phyloP scores from a whole-genome alignment of 2,113 vertebrate genomes.

The Urocynchramus pylzowi region DNA sequence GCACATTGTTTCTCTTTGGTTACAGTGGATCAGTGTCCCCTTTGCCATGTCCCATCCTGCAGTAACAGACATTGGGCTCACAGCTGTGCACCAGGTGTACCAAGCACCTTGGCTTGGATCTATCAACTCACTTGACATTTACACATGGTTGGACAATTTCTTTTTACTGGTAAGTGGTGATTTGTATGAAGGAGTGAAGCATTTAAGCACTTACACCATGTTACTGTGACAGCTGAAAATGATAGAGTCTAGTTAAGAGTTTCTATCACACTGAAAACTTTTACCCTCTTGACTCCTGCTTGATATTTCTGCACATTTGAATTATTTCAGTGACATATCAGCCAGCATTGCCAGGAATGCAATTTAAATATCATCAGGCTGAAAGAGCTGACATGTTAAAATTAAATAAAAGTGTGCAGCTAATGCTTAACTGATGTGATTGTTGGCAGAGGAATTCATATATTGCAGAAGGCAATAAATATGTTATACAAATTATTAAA shows the following conservation, averaged over 20 bases:
- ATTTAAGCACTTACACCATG: neutral
- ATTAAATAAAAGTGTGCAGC: neutral
- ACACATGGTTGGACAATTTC: conserved; percentile 92
- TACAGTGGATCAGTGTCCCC: conserved; percentile 94
- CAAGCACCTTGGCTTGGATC: conserved; percentile 90
- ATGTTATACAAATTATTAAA: neutral
- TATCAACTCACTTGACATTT: conserved; percentile 79
- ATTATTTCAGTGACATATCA: neutral
- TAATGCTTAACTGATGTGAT: conserved; percentile 18
- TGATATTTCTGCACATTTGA: neutral
- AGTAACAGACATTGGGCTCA: conserved; percentile 86
- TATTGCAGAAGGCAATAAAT: neutral
- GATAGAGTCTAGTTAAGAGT: neutral
- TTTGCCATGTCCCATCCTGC: conserved; percentile 90
- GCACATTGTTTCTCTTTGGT: conserved; percentile 36
- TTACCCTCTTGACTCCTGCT: neutral
- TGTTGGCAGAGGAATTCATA: conserved; percentile 1
- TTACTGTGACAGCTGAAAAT: neutral
- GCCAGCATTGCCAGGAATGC: neutral
- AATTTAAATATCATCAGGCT: conserved; percentile 8
- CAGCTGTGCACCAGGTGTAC: conserved; percentile 81
- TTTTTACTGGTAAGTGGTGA: conserved; percentile 82
- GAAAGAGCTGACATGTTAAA: conserved; percentile 12
- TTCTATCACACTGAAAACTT: neutral
- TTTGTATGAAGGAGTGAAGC: neutral